A percentile compares a stretch with the other conserved stretches of the same genome.
These are phyloP conservation scores for Ictalurus punctatus DNA, from an alignment of 2,113 vertebrate genomes.

Conservation along the genomic window DNA sequence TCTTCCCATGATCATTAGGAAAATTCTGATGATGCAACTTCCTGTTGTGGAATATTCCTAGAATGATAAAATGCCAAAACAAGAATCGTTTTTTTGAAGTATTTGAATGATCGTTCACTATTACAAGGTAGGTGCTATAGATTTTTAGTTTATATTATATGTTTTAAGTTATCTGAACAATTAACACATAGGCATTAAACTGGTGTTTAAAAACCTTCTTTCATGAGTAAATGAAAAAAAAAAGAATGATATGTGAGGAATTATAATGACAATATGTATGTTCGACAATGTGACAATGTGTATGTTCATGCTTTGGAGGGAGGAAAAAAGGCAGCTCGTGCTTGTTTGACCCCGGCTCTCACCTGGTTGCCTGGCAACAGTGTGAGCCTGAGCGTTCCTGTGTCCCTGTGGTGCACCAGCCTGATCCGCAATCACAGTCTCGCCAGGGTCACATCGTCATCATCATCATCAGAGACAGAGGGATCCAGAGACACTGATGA, in stretches of 20 bases:
- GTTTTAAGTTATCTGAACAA: not conserved
- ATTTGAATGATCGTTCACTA: not conserved
- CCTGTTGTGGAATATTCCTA: not conserved
- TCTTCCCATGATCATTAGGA: not conserved
- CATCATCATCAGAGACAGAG: slow-evolving; percentile 31
- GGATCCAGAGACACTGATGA: slow-evolving; percentile 36
- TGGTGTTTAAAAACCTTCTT: not conserved
- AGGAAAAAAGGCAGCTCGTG: slow-evolving; percentile 32
- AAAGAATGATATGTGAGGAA: not conserved
- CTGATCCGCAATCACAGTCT: slow-evolving; percentile 49
- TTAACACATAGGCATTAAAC: not conserved
- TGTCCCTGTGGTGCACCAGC: slow-evolving; percentile 36
- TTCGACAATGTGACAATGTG: not conserved
- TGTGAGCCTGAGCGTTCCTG: slow-evolving; percentile 21
- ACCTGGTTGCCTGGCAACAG: slow-evolving; percentile 55
- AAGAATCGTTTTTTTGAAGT: not conserved
- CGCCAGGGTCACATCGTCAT: slow-evolving; percentile 43
- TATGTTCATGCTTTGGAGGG: not conserved
- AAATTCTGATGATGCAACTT: not conserved
- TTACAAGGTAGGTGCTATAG: not conserved
- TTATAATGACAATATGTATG: too few relatives aligned
- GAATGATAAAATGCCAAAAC: not conserved
- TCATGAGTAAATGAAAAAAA: too few relatives aligned
- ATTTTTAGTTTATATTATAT: not conserved
- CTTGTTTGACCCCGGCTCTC: slow-evolving; percentile 49